Evolutionary conservation across 1,140 invertebrate species (phyloP), one percentile per base, ranked within the genome.

Genomic region (Musca domestica): DNA sequence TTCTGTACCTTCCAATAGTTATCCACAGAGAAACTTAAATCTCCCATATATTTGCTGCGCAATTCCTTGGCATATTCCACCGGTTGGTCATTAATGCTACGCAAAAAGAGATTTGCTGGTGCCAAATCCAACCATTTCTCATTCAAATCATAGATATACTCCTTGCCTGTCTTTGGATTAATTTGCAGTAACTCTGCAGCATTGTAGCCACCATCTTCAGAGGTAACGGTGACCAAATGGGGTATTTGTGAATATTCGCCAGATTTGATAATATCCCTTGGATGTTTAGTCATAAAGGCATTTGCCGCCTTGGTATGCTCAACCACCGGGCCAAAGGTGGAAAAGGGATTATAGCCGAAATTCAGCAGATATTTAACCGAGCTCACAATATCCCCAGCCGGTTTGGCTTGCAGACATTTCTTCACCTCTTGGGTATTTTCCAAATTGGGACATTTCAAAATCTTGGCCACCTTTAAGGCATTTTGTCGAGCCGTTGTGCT

Each of bases 291-390:
- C 2, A 89, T 76, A 68, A 88, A 88, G 5, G 85, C 81, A 7
- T 80, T 51, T n/a, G 30, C 5, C 7, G 64, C 49, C n/a, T 70
- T 67, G 3, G 17, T 2, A 0, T 70, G 49, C 61, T 89, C 87
- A 0, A 85, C 72, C 0, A 86, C 83, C 7, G 86, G 85, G 2
- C 85, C 86, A 73, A 88, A 89, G 1, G 86, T 85, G 4, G 84
- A 76, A 67, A 85, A 86, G n/a, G 87, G 87, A 73, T 86, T 86
- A 64, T 83, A 86, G 12, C 82, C 72, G 75, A 84, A 86, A 17
- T 77, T 69, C 0, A 75, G 69, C 14, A 77, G 76, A 15, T 67
- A 66, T 9, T 52, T 46, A 1, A 76, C 74, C 6, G 70, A 71
- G 3, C 56, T 61, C 0, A 76, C 76, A 48, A 77, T 70, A 7